These are phyloP conservation scores for Callopanchax toddi DNA, from an alignment of 2,113 vertebrate species.

Conservation along the genomic window DNA sequence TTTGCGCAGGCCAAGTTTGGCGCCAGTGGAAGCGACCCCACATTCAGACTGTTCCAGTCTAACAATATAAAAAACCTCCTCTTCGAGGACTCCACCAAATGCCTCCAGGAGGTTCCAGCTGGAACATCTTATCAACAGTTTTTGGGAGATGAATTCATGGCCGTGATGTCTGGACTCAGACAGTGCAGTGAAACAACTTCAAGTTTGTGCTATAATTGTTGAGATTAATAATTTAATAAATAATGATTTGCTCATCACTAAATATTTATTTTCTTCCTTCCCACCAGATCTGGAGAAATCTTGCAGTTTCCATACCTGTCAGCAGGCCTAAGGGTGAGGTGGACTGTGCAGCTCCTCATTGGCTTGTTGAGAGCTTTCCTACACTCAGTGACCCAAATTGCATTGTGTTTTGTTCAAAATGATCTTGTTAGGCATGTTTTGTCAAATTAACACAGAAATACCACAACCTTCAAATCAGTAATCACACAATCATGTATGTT, in stretches of 20 bases:
- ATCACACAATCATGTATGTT: slow-evolving; percentile 5
- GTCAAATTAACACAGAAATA: not conserved
- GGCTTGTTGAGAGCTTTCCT: slow-evolving; percentile 8
- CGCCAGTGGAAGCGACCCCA: rapidly evolving
- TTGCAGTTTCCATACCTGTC: slow-evolving; percentile 80
- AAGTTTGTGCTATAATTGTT: slow-evolving; percentile 80
- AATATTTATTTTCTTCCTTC: slow-evolving; percentile 9
- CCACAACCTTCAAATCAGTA: slow-evolving; percentile 8
- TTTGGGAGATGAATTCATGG: slow-evolving; percentile 62
- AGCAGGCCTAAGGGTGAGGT: slow-evolving; percentile 40
- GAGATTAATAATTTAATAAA: no score
- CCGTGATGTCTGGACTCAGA: slow-evolving; percentile 59
- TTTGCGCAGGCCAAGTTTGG: slow-evolving; percentile 57
- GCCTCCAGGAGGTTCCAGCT: slow-evolving; percentile 67
- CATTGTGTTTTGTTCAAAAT: slow-evolving; percentile 22
- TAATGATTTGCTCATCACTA: no score
- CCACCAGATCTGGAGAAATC: slow-evolving; percentile 81
- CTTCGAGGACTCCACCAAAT: slow-evolving; percentile 82
- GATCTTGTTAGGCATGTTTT: slow-evolving; percentile 13
- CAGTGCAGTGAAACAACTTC: slow-evolving; percentile 40
- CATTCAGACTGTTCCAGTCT: slow-evolving; percentile 74
- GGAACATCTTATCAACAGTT: slow-evolving; percentile 47
- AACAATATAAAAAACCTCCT: slow-evolving; percentile 72
- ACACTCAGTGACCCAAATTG: slow-evolving; percentile 13
- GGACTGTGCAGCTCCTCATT: slow-evolving; percentile 1